These are phyloP conservation scores for Mixornis gularis DNA, from an alignment of 2,113 vertebrate genomes.

Conservation along the genomic window DNA sequence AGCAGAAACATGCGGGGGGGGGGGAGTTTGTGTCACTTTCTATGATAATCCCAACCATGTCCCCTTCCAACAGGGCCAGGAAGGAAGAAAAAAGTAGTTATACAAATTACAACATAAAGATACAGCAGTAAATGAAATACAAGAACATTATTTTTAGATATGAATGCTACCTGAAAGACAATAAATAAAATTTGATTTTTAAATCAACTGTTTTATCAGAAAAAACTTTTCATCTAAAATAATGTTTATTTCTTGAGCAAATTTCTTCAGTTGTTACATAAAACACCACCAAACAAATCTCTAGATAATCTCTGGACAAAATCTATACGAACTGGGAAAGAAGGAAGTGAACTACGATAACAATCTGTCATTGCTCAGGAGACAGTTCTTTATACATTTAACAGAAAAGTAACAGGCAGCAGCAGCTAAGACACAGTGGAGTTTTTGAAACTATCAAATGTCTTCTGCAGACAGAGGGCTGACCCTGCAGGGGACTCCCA, in stretches of 20 bases:
- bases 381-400: not conserved
- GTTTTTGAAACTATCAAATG: not conserved
- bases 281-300: not conserved
- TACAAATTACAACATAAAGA: not conserved
- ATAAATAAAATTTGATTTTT: not conserved
- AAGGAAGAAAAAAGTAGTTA: not conserved
- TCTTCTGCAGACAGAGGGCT: not conserved
- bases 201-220: not conserved
- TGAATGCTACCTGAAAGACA: not conserved
- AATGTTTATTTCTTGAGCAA: not conserved
- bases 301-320: not conserved
- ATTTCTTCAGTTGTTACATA: not conserved
- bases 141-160: not conserved
- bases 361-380: not conserved
- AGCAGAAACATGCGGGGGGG: not conserved
- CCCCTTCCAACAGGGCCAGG: not conserved
- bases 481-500: not conserved
- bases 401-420: not conserved
- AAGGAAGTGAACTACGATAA: not conserved
- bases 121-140: not conserved
- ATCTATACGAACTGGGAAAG: not conserved
- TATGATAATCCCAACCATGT: fast-evolving
- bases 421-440: not conserved
- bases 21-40: not conserved
- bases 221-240: not conserved